Conservation (phyloP, 2,797 vertebrate species). For the Pygocentrus nattereri region DNA sequence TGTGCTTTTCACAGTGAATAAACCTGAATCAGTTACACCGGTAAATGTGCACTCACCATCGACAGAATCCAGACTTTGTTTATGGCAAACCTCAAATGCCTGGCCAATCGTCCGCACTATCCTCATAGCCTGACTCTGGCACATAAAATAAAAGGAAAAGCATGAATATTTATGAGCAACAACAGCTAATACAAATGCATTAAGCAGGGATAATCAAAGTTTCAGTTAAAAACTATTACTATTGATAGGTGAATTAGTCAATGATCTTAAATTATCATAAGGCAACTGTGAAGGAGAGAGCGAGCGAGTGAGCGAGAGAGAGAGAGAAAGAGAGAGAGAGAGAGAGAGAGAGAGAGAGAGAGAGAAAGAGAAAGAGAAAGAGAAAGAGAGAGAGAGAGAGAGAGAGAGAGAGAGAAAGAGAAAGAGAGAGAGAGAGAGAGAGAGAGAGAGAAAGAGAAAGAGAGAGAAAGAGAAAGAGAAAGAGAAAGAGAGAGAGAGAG, state of each 20-base stretch:
- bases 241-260: not conserved
- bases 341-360: slow-evolving; percentile 42
- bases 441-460: slow-evolving; percentile 44
- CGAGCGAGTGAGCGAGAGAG: no score
- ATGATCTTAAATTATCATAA: not conserved
- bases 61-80: slow-evolving; percentile 89
- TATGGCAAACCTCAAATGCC: slow-evolving; percentile 97
- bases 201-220: not conserved
- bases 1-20: no score
- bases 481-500: slow-evolving; percentile 44
- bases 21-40: no score
- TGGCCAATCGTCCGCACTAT: slow-evolving; percentile 96
- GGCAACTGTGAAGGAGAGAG: no score
- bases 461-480: no score
- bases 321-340: slow-evolving; percentile 43
- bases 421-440: slow-evolving; percentile 40
- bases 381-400: slow-evolving; percentile 37
- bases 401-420: slow-evolving; percentile 46
- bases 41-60: slow-evolving; percentile 85
- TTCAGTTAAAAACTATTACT: not conserved
- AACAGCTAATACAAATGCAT: no score
- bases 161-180: not conserved
- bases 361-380: no score
- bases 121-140: slow-evolving; percentile 96
- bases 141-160: slow-evolving; percentile 22